Conservation (phyloP, 2,797 vertebrate species). For the Gadopsis bispinosus region DNA sequence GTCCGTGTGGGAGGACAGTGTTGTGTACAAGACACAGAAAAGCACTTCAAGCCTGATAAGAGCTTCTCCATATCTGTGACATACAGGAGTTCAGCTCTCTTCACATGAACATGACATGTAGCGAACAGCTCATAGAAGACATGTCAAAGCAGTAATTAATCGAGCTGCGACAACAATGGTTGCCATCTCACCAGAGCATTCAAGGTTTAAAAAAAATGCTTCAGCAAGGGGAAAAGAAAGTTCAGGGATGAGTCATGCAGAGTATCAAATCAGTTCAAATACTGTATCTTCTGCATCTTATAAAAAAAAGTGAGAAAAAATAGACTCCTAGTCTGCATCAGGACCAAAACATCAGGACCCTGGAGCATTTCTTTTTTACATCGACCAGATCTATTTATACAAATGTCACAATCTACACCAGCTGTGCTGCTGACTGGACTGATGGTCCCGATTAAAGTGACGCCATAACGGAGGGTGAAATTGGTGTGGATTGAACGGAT, state of each 20-base stretch:
- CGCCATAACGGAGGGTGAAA: neutral
- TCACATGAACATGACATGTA: slow-evolving; percentile 1
- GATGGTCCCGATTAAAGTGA: neutral
- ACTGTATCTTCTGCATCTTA: neutral
- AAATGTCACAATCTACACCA: neutral
- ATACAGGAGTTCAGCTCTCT: slow-evolving; percentile 33
- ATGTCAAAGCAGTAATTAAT: slow-evolving; percentile 20
- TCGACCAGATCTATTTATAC: neutral
- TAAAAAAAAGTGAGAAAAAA: neutral
- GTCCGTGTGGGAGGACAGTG: slow-evolving; percentile 65
- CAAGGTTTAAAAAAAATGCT: slow-evolving; percentile 30
- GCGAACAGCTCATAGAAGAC: slow-evolving; percentile 11
- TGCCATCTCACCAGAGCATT: slow-evolving; percentile 24
- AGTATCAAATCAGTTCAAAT: slow-evolving; percentile 37
- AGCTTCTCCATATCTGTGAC: slow-evolving; percentile 37
- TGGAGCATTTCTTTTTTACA: neutral
- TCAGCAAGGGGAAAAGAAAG: neutral
- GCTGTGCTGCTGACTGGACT: neutral
- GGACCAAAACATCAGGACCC: neutral
- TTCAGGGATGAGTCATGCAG: slow-evolving; percentile 47
- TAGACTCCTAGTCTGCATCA: neutral
- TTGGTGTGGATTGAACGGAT: too few relatives aligned
- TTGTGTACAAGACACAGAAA: slow-evolving; percentile 42
- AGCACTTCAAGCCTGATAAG: slow-evolving; percentile 30
- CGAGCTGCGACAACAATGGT: neutral